Percentiles rank a stretch among this genome's conserved stretches.
These are phyloP conservation scores for Ernsta delagoae DNA, from an alignment of 2,888 invertebrate genomes.

Conservation along the genomic window DNA sequence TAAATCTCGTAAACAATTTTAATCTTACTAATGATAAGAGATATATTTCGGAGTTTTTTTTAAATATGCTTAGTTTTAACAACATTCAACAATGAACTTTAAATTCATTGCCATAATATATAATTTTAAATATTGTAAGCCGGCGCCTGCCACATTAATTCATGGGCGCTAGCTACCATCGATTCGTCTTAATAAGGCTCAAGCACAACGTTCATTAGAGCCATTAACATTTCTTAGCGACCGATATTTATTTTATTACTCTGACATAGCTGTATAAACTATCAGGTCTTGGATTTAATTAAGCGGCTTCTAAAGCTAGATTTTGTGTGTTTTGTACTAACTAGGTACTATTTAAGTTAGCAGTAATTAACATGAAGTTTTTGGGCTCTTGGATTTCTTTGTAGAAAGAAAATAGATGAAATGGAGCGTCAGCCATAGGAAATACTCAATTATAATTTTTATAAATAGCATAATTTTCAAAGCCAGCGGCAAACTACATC, in stretches of 20 bases:
- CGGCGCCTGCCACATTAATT: background rate
- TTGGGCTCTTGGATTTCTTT: too few species aligned
- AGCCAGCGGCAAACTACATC: too few species aligned
- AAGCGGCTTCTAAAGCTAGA: background rate
- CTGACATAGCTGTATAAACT: background rate
- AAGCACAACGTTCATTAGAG: slow-evolving; percentile 4
- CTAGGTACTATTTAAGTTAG: too few species aligned
- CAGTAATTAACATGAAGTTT: too few species aligned
- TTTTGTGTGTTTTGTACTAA: background rate
- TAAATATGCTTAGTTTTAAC: too few species aligned
- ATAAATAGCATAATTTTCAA: too few species aligned
- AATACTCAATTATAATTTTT: too few species aligned
- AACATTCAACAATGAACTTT: background rate
- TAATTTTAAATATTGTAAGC: background rate
- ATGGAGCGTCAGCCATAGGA: too few species aligned
- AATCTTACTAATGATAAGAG: too few species aligned
- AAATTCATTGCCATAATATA: background rate
- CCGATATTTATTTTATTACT: slow-evolving; percentile 10
- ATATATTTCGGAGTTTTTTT: background rate
- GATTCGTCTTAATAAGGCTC: background rate
- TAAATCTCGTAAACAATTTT: too few species aligned
- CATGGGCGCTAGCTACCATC: background rate
- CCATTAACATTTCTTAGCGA: slow-evolving; percentile 15
- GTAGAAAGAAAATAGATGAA: too few species aligned
- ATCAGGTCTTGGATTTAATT: background rate